Evolutionary conservation across 2,113 vertebrate genomes (phyloP).

Genomic region (Bubo blakistoni): DNA sequence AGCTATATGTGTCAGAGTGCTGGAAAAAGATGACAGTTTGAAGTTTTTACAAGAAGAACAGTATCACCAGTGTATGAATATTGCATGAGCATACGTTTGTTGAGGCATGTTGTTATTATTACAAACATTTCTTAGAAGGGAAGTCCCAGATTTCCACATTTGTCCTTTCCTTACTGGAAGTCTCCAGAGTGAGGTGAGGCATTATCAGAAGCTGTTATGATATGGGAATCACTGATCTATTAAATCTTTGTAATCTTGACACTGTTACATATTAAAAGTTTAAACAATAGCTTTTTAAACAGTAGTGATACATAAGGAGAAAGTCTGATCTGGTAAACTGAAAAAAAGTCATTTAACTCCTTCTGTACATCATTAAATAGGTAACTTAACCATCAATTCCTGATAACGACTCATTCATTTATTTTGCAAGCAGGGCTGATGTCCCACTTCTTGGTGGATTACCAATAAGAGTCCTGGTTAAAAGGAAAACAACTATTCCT

Average conservation of each 20-base stretch:
- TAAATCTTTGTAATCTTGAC: neutral
- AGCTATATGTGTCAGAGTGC: neutral
- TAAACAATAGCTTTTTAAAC: neutral
- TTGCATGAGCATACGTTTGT: rapidly evolving
- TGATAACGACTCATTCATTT: rapidly evolving
- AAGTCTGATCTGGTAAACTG: neutral
- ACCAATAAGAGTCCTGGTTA: neutral
- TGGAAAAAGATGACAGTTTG: neutral
- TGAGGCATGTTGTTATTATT: neutral
- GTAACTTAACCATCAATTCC: neutral
- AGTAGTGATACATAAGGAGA: neutral
- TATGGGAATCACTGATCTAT: neutral
- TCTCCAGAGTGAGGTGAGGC: neutral
- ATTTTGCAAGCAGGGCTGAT: neutral
- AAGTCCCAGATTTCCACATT: neutral
- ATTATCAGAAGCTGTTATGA: neutral
- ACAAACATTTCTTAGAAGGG: neutral
- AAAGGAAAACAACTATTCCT: neutral
- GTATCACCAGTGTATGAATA: neutral
- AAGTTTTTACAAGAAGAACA: neutral
- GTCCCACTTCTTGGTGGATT: neutral
- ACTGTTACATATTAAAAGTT: neutral
- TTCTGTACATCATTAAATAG: neutral
- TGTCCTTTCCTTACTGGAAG: neutral
- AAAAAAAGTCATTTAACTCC: neutral